A percentile compares a stretch with the other conserved stretches of the same genome.
Evolutionary conservation across 2,888 invertebrate species (phyloP).

Genomic region (Napeogenes sylphis): DNA sequence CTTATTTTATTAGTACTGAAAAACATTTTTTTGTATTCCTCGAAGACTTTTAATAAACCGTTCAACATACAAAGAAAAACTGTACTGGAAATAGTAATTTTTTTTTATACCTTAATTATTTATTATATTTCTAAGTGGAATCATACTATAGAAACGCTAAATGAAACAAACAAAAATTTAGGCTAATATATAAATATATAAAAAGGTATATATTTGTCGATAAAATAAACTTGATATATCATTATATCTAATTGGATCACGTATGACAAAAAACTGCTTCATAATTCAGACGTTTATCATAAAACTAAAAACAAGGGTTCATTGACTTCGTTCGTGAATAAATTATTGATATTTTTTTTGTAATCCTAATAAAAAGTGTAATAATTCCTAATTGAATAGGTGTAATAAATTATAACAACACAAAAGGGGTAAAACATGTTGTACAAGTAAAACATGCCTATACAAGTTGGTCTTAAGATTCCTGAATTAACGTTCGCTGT

Average conservation of each 20-base stretch:
- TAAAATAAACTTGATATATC: neutral
- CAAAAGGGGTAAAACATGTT: too few relatives aligned
- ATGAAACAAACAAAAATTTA: too few relatives aligned
- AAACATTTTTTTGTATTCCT: slow-evolving; percentile 10
- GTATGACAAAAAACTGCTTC: neutral
- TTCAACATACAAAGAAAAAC: too few relatives aligned
- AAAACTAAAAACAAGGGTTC: neutral
- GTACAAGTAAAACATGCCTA: too few relatives aligned
- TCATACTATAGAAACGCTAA: too few relatives aligned
- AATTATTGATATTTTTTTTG: slow-evolving; percentile 3
- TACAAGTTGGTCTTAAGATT: too few relatives aligned
- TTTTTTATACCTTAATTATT: too few relatives aligned
- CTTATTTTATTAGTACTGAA: slow-evolving; percentile 27
- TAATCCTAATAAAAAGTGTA: neutral
- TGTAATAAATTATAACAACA: neutral
- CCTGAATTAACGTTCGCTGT: too few relatives aligned
- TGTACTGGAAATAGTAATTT: too few relatives aligned
- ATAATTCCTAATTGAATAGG: neutral
- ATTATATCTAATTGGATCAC: neutral
- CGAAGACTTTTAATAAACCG: neutral
- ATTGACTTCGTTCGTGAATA: neutral
- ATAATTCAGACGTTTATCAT: neutral
- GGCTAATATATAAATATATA: neutral
- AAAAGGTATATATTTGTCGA: neutral
- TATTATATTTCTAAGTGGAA: too few relatives aligned